Evolutionary conservation across 1,140 invertebrate genomes (phyloP).

Genomic region (Trinorchestia longiramus): DNA sequence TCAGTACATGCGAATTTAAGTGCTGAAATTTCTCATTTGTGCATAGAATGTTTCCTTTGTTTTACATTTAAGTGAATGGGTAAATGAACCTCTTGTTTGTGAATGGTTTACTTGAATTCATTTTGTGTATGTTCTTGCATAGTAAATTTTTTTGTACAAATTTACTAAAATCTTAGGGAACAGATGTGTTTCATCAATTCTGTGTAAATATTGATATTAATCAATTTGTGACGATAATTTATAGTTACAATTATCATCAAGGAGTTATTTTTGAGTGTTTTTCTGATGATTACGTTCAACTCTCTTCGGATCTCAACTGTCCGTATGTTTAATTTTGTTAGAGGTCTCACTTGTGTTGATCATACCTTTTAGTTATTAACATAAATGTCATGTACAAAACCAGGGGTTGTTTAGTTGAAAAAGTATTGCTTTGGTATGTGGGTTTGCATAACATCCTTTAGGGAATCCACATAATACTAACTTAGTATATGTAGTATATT

Average conservation of each 20-base stretch:
- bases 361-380: background rate
- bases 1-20: background rate
- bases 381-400: no score
- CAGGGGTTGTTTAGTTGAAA: no score
- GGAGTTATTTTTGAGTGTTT: background rate
- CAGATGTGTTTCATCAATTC: background rate
- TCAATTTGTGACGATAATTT: background rate
- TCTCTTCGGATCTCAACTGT: background rate
- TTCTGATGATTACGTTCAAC: background rate
- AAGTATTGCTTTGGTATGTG: background rate
- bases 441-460: background rate
- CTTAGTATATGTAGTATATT: background rate
- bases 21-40: conserved; percentile 1
- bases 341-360: background rate
- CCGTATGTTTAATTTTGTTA: background rate
- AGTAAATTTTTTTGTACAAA: background rate
- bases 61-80: background rate
- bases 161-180: background rate
- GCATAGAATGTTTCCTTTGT: background rate
- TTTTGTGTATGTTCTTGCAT: background rate
- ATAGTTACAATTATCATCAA: background rate
- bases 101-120: background rate
- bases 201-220: background rate
- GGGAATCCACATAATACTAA: background rate
- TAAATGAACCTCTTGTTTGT: background rate